phyloP scores from a whole-genome alignment of 2,797 vertebrate species.

The Dendrocincla fuliginosa region DNA sequence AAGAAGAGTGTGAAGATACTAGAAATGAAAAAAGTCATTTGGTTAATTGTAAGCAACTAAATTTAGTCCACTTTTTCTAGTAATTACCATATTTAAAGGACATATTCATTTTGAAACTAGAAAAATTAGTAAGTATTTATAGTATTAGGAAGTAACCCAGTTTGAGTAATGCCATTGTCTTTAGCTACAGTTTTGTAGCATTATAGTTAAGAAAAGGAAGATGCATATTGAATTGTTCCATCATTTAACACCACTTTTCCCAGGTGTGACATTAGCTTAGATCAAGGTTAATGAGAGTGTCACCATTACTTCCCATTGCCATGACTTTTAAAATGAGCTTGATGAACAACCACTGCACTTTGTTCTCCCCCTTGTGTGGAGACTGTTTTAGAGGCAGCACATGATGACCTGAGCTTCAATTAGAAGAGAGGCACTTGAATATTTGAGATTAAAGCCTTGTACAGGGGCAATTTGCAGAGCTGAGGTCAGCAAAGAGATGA shows the following conservation, averaged over 20 bases:
- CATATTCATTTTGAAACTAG: neutral
- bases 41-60: constrained; percentile 1
- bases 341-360: neutral
- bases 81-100: constrained; percentile 22
- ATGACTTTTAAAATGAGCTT: neutral
- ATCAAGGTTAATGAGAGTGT: neutral
- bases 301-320: neutral
- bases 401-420: neutral
- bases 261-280: neutral
- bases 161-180: neutral
- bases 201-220: neutral
- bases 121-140: neutral
- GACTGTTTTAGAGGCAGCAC: neutral
- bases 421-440: neutral
- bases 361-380: neutral
- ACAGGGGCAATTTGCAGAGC: neutral
- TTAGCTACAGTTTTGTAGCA: neutral
- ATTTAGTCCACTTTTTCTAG: constrained; percentile 5
- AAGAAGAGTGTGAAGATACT: neutral
- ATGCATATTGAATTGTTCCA: neutral
- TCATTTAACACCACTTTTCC: neutral
- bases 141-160: neutral
- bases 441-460: neutral
- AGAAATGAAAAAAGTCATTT: neutral
- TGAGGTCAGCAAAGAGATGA: neutral